Conservation (phyloP, 2,113 vertebrate species). For the Anas platyrhynchos region DNA sequence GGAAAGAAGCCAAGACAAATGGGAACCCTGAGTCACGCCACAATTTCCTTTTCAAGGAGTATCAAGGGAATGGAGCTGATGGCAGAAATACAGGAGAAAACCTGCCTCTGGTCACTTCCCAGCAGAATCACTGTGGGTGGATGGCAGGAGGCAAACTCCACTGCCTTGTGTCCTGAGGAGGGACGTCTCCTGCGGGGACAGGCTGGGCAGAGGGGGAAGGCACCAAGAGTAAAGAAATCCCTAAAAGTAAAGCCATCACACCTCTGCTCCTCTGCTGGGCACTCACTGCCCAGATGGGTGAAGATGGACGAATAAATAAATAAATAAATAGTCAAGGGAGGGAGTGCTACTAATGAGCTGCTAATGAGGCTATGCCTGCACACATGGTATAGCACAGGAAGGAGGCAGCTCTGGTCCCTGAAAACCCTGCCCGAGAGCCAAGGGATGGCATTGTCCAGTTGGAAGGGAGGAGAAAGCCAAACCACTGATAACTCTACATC, state of each 20-base stretch:
- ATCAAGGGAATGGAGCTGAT: neutral
- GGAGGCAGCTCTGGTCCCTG: neutral
- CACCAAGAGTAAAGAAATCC: neutral
- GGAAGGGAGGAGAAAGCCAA: neutral
- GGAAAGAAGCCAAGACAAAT: neutral
- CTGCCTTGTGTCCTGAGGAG: neutral
- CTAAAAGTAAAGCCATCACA: neutral
- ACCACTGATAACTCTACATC: neutral
- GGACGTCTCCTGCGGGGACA: neutral
- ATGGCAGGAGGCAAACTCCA: neutral
- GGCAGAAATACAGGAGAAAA: neutral
- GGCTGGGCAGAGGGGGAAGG: neutral
- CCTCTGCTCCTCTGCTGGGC: neutral
- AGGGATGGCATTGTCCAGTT: neutral
- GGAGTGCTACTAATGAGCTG: neutral
- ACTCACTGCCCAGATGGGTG: neutral
- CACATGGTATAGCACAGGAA: neutral
- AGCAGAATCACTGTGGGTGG: neutral
- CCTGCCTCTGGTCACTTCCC: neutral
- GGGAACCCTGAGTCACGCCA: neutral
- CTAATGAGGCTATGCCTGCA: neutral
- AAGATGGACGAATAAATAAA: neutral
- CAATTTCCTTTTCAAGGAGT: neutral
- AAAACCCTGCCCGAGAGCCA: neutral
- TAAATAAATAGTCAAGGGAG: neutral